Percentiles rank a stretch among this genome's conserved stretches.
phyloP scores from a whole-genome alignment of 2,888 invertebrate genomes.

The Dendrolimus houi region DNA sequence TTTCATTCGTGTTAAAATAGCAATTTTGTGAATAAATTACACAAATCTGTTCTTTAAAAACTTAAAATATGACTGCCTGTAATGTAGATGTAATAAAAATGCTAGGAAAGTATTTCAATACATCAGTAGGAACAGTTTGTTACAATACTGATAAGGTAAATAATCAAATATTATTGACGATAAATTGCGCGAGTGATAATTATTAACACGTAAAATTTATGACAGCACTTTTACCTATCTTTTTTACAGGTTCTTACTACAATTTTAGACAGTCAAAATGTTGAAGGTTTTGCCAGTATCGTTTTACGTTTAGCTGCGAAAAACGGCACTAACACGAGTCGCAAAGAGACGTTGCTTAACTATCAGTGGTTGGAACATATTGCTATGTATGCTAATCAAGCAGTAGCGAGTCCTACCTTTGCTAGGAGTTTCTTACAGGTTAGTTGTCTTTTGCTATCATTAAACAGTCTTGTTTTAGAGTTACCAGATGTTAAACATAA shows the following conservation, averaged over 20 bases:
- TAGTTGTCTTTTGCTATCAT: conserved; percentile 8
- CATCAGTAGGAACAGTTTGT: conserved; percentile 64
- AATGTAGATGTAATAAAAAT: conserved; percentile 60
- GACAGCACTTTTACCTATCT: too few species aligned
- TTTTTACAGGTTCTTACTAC: conserved; percentile 62
- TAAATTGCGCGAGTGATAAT: too few species aligned
- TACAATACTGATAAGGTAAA: conserved; percentile 72
- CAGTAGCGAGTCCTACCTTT: conserved; percentile 49
- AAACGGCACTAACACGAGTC: conserved; percentile 46
- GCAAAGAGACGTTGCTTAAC: conserved; percentile 55
- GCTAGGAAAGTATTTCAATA: conserved; percentile 71
- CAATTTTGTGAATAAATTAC: too few species aligned
- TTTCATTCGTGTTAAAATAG: too few species aligned
- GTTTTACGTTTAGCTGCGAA: conserved; percentile 60
- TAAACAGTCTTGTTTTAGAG: too few species aligned
- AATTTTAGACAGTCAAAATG: conserved; percentile 52
- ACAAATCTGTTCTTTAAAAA: not conserved
- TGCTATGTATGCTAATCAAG: conserved; percentile 71
- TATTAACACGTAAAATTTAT: too few species aligned
- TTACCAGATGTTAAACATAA: too few species aligned
- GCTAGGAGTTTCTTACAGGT: conserved; percentile 71
- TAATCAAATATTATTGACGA: too few species aligned
- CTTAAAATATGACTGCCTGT: conserved; percentile 37
- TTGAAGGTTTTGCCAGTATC: conserved; percentile 72
- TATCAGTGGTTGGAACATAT: conserved; percentile 83